These are phyloP conservation scores for Antidorcas marsupialis DNA, from an alignment of 2,113 vertebrate species.

Conservation along the genomic window DNA sequence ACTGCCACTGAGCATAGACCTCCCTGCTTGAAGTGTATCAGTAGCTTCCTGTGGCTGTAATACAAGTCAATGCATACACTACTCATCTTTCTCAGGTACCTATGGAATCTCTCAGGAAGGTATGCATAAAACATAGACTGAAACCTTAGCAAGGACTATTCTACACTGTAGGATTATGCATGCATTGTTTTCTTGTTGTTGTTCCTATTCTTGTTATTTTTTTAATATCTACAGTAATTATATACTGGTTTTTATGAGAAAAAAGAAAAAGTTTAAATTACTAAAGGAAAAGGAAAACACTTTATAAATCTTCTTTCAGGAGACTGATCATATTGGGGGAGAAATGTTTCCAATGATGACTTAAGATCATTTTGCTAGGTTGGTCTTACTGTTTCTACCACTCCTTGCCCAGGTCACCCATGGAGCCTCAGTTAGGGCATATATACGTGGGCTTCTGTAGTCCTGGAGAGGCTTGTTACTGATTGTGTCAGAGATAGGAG, in stretches of 20 bases:
- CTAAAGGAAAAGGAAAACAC: neutral
- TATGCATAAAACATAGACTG: neutral
- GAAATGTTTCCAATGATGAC: neutral
- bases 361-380: neutral
- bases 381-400: neutral
- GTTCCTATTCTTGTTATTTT: neutral
- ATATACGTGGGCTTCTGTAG: neutral
- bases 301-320: neutral
- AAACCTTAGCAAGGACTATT: neutral
- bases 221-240: neutral
- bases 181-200: neutral
- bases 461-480: neutral
- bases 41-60: neutral
- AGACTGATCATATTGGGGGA: neutral
- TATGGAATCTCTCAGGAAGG: neutral
- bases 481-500: neutral
- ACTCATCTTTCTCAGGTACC: neutral
- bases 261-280: neutral
- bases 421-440: neutral
- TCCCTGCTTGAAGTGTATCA: neutral
- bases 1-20: neutral
- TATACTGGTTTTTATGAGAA: neutral
- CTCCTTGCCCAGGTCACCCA: neutral
- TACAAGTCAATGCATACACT: neutral
- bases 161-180: neutral